Evolutionary conservation across 2,888 invertebrate species (phyloP), one percentile per base, ranked within the genome.

Genomic region (Coremacera marginata): DNA sequence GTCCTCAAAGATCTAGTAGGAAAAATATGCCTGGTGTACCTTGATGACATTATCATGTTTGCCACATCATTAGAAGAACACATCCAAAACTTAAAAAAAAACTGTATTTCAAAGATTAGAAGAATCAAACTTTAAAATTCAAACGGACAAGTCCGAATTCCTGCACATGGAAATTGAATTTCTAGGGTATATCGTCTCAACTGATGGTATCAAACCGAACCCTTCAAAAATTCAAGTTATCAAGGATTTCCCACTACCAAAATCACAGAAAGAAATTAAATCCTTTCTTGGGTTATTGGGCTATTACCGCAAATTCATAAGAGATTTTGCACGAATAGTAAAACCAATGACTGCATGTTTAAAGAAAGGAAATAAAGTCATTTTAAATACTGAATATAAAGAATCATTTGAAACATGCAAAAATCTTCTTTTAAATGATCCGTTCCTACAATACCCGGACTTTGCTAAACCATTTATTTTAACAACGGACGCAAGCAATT

Each of bases 141-240:
- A 71, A 25, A 16, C 37, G 7, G 34, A 70, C 34, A 55, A 55
- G 11, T 55, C 31, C 7, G 27, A 55, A 25, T 68, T 68, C 27
- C 5, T 31, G 31, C 19, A 60, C 3, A 34, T 25, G n/a, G 60
- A 71, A 57, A 31, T 25, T 11, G 57, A 37, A n/a, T n/a, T n/a
- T n/a, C n/a, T n/a, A n/a, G n/a, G n/a, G n/a, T n/a, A n/a, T n/a
- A n/a, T n/a, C n/a, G n/a, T 44, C 4, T 37, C 71, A 19, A 16
- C 7, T 2, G 70, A 70, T 3, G 71, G 71, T 1, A 37, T 57
- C 14, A 57, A 57, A 22, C 71, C 71, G 4, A 60, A 60, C 14
- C 57, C 57, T 19, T 68, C 67, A 19, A 81, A 82, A 76, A 71
- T 80, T 0, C 63, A 79, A 63, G 73, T 74, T 5, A 65, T 82